Evolutionary conservation across 1,140 invertebrate genomes (phyloP).

Genomic region (Trichonephila clavata): DNA sequence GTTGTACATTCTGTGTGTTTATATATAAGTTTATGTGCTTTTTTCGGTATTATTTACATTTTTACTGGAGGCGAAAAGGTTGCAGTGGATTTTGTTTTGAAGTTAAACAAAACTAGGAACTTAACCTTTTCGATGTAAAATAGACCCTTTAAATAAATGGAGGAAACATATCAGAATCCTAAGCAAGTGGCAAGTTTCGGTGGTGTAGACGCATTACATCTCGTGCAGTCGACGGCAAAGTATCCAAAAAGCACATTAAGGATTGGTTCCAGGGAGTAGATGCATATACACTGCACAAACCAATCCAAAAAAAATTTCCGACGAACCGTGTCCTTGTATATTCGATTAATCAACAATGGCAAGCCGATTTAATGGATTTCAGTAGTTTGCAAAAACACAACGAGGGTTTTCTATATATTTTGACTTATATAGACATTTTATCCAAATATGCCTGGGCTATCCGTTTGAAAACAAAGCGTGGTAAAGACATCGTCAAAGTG

Average conservation of each 20-base stretch:
- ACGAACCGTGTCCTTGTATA: no score
- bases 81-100: no score
- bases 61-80: no score
- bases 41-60: no score
- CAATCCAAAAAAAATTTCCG: slow-evolving; percentile 77
- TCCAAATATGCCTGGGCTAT: slow-evolving; percentile 74
- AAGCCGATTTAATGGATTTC: slow-evolving; percentile 74
- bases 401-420: slow-evolving; percentile 77
- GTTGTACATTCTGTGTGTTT: no score
- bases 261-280: slow-evolving; percentile 77
- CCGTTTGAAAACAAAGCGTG: no score
- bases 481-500: no score
- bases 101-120: not conserved
- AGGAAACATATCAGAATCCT: not conserved
- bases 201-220: slow-evolving; percentile 49
- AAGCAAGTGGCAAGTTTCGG: slow-evolving; percentile 35
- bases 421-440: slow-evolving; percentile 78
- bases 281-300: slow-evolving; percentile 78
- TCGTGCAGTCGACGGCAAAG: not conserved
- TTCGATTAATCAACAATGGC: no score
- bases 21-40: no score
- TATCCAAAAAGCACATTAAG: not conserved
- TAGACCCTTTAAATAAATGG: not conserved
- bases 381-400: slow-evolving; percentile 75
- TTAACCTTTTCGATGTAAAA: no score